Evolutionary conservation across 2,888 invertebrate genomes (phyloP), one percentile per base, ranked within the genome.

Genomic region (Drosophila vallismaia): DNA sequence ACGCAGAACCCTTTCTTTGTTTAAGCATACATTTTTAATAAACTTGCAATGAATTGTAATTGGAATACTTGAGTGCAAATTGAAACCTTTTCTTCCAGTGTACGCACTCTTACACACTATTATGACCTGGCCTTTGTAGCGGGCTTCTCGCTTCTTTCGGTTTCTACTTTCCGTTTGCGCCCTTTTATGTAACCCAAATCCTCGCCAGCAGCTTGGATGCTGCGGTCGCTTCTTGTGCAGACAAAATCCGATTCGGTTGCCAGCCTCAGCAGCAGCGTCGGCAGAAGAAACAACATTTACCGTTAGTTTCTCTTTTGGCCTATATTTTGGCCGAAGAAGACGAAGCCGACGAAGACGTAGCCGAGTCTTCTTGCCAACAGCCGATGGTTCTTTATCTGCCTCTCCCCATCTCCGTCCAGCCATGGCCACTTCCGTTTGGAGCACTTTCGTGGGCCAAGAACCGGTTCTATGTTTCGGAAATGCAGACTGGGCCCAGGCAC

Each of bases 301-400:
- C 88, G 89, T 89, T 89, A 90, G 90, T 90, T 90, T 90, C 89
- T 90, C 90, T 90, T 90, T 90, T 90, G 90, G 90, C 89, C 89
- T 83, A 90, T 89, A 90, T 90, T 89, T 82, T 72, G 3, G 54
- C 63, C 68, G 70, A 50, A 19, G 19, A 19, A 19, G 19, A 19
- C 58, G 40, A 36, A 28, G 52, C 53, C 57, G 12, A 10, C 55
- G 49, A 29, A 42, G 44, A 4, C 12, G 36, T 36, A 6, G 59
- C 59, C 38, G 40, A 52, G 50, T 59, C 71, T 71, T 54, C 62
- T 62, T 71, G 69, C 74, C 62, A 56, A 79, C 62, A 52, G 62
- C 28, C 28, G 28, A 28, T 28, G 28, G 6, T 56, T 53, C 59
- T 55, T 51, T 59, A 51, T 45, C 55, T 55, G 40, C 19, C 49